A percentile compares a stretch with the other conserved stretches of the same genome.
phyloP scores from a whole-genome alignment of 1,140 invertebrate genomes.

The Sarcophaga bullata region DNA sequence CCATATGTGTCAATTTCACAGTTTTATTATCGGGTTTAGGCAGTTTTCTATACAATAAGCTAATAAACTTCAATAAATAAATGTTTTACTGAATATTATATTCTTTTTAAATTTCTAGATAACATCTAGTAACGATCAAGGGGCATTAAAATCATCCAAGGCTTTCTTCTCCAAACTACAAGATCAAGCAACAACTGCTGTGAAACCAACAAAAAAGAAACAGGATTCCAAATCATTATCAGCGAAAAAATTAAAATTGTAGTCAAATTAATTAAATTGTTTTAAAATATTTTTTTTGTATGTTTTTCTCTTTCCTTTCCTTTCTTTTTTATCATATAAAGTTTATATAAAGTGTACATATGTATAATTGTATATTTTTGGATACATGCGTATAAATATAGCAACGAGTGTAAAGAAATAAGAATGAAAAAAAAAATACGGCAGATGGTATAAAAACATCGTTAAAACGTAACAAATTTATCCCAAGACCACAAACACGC shows the following conservation, averaged over 20 bases:
- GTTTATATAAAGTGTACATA: background rate
- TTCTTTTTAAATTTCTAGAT: conserved; percentile 60
- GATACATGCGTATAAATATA: background rate
- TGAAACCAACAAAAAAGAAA: conserved; percentile 43
- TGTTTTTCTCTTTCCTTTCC: background rate
- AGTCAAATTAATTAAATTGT: conserved; percentile 25
- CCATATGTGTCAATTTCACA: no score
- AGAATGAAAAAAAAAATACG: no score
- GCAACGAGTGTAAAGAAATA: no score
- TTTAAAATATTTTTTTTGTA: background rate
- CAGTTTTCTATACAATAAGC: no score
- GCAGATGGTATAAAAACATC: background rate
- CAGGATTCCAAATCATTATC: conserved; percentile 31
- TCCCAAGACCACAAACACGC: background rate
- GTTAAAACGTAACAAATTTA: conserved; percentile 16
- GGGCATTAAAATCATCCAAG: conserved; percentile 79
- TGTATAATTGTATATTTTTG: conserved; percentile 10
- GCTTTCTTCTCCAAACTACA: conserved; percentile 85
- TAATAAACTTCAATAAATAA: no score
- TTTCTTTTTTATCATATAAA: conserved; percentile 27
- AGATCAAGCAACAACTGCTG: conserved; percentile 65
- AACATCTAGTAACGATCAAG: conserved; percentile 63
- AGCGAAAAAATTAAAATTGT: conserved; percentile 48
- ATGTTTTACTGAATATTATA: conserved; percentile 1
- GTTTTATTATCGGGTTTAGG: no score